Conservation (phyloP, 2,113 vertebrate genomes). For the Aspidoscelis tigris region DNA sequence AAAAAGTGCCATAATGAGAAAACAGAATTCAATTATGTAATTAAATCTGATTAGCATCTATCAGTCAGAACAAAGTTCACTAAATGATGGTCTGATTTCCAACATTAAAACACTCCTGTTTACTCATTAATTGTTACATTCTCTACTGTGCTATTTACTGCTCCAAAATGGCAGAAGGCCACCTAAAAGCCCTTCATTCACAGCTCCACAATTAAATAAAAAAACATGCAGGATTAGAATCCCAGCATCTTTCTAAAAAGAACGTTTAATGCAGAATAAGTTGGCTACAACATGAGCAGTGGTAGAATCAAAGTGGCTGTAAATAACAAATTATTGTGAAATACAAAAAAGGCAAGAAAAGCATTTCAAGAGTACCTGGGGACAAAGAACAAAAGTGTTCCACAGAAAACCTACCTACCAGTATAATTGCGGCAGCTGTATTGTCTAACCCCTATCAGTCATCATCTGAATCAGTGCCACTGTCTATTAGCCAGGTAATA, state of each 20-base stretch:
- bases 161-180: neutral
- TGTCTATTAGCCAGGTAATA: slow-evolving; percentile 79
- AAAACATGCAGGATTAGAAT: neutral
- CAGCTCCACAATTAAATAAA: neutral
- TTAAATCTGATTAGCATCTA: too few relatives aligned
- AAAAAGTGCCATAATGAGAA: neutral
- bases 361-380: slow-evolving; percentile 25
- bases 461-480: slow-evolving; percentile 80
- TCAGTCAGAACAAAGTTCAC: neutral
- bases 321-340: neutral
- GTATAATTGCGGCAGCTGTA: slow-evolving; percentile 67
- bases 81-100: neutral
- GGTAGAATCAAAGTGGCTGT: rapidly evolving
- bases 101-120: neutral
- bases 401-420: slow-evolving; percentile 49
- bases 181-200: neutral
- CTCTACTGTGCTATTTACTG: neutral
- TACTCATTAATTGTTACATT: neutral
- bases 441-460: slow-evolving; percentile 76
- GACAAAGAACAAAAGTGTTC: slow-evolving; percentile 30
- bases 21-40: too few relatives aligned
- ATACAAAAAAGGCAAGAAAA: slow-evolving; percentile 18
- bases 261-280: too few relatives aligned
- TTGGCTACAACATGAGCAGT: neutral
- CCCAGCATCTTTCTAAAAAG: neutral